Percentiles rank a stretch among this genome's conserved stretches.
These are phyloP conservation scores for Chiroxiphia lanceolata DNA, from an alignment of 2,797 vertebrate species.

Conservation along the genomic window DNA sequence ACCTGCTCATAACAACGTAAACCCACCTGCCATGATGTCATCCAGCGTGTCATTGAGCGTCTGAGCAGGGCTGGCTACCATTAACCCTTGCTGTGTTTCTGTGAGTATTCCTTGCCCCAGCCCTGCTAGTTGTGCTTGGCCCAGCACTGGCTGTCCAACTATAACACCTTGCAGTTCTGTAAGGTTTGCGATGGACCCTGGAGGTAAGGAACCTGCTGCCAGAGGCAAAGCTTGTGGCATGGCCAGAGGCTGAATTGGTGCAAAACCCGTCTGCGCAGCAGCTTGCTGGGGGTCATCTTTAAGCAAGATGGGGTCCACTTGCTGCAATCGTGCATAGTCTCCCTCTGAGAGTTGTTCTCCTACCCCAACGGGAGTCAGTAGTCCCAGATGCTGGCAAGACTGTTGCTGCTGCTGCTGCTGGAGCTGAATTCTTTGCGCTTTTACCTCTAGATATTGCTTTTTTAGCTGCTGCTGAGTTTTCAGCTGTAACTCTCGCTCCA, in stretches of 20 bases:
- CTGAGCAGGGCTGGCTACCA: slow-evolving; percentile 88
- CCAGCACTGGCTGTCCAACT: slow-evolving; percentile 86
- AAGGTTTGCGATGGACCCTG: slow-evolving; percentile 84
- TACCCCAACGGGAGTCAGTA: slow-evolving; percentile 81
- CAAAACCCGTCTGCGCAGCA: slow-evolving; percentile 81
- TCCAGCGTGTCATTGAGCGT: slow-evolving; percentile 88
- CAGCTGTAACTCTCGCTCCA: slow-evolving; percentile 83
- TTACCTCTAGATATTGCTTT: slow-evolving; percentile 85
- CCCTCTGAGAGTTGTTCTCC: slow-evolving; percentile 83
- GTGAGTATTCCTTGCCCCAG: slow-evolving; percentile 85
- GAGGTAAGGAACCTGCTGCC: slow-evolving; percentile 81
- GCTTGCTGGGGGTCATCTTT: slow-evolving; percentile 82
- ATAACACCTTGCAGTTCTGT: slow-evolving; percentile 86
- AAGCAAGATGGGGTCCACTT: slow-evolving; percentile 83
- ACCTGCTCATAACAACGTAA: slow-evolving; percentile 77
- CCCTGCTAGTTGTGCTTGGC: slow-evolving; percentile 85
- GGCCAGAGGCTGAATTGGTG: slow-evolving; percentile 83
- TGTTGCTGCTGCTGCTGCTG: slow-evolving; percentile 82
- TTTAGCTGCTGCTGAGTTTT: slow-evolving; percentile 86
- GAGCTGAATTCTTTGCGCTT: slow-evolving; percentile 83
- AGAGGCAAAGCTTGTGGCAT: slow-evolving; percentile 83
- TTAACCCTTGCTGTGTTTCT: slow-evolving; percentile 87
- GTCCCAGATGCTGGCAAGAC: slow-evolving; percentile 82
- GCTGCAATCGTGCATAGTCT: slow-evolving; percentile 84
- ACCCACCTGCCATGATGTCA: slow-evolving; percentile 90